Evolutionary conservation across 1,140 invertebrate species (phyloP), one percentile per base, ranked within the genome.

Genomic region (Bombus superbus): DNA sequence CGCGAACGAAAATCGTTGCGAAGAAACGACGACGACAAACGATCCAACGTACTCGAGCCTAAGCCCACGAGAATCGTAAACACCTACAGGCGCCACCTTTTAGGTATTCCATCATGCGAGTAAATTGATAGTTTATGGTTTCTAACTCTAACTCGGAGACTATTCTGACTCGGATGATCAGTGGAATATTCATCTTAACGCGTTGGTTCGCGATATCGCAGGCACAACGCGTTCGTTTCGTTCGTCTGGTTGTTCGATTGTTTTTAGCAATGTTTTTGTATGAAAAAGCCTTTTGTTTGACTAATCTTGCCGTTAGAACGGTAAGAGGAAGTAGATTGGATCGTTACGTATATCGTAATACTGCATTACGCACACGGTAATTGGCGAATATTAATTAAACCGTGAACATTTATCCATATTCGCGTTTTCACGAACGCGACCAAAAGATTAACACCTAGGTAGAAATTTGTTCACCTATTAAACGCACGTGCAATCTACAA

Each of bases 1-100:
- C 71, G 83, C 76, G 76, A 85, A 53, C 77, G 88, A 88, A 74
- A 89, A 89, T 85, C 86, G 68, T 88, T 89, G 77, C 83, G 59
- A 62, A n/a, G 59, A n/a, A 62, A 62, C 47, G 44, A 44, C 11
- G 9, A 44, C 11, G 47, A 53, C 47, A 11, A 53, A 53, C 47
- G 47, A 53, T 53, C 47, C 47, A 53, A 53, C 5, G 47, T 53
- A n/a, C 59, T 62, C 28, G 10, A n/a, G 3, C 11, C 28, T 13
- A 28, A n/a, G 1, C 28, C 11, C 28, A 11, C 59, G 28, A 62
- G 28, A 62, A n/a, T 59, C 28, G 59, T 4, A 62, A 13, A 53
- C 18, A 22, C 47, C 47, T 53, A 53, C 11, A 62, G 59, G 28
- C 9, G 28, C 8, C 57, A 28, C 6, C 10, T 59, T 59, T 59